phyloP scores from a whole-genome alignment of 2,797 vertebrate species.

The Labroides dimidiatus region DNA sequence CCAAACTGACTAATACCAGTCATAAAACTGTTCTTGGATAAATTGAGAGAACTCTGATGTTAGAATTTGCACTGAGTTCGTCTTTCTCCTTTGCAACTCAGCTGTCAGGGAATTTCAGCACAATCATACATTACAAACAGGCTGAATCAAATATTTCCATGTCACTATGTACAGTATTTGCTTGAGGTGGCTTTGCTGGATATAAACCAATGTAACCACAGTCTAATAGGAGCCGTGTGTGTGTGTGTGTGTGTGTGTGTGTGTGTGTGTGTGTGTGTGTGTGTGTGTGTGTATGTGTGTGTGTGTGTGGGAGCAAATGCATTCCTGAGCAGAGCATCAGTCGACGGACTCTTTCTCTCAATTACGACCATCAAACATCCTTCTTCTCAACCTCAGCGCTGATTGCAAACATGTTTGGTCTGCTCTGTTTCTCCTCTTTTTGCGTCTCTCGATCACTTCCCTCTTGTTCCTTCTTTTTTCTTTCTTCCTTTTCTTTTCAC shows the following conservation, averaged over 20 bases:
- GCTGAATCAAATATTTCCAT: conserved; percentile 56
- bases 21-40: too few species aligned
- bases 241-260: too few species aligned
- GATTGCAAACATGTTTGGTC: conserved; percentile 79
- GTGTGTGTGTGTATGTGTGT: conserved; percentile 46
- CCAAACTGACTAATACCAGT: too few species aligned
- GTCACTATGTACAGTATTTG: conserved; percentile 59
- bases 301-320: conserved; percentile 60
- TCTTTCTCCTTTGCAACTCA: conserved; percentile 13
- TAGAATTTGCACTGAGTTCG: not conserved
- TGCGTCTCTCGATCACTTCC: not conserved
- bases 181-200: conserved; percentile 69
- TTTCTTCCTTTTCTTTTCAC: conserved; percentile 10
- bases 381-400: conserved; percentile 60
- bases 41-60: too few species aligned
- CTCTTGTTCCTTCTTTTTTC: not conserved
- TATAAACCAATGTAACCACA: conserved; percentile 75
- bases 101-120: conserved; percentile 35
- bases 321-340: conserved; percentile 76
- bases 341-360: conserved; percentile 58
- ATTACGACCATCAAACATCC: conserved; percentile 70
- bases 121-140: conserved; percentile 42
- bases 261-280: conserved; percentile 54
- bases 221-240: conserved; percentile 80
- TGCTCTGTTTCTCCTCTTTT: not conserved